Base-by-base conservation (phyloP, 92 coral and sea anemone species). In the Porites evermanni region DNA sequence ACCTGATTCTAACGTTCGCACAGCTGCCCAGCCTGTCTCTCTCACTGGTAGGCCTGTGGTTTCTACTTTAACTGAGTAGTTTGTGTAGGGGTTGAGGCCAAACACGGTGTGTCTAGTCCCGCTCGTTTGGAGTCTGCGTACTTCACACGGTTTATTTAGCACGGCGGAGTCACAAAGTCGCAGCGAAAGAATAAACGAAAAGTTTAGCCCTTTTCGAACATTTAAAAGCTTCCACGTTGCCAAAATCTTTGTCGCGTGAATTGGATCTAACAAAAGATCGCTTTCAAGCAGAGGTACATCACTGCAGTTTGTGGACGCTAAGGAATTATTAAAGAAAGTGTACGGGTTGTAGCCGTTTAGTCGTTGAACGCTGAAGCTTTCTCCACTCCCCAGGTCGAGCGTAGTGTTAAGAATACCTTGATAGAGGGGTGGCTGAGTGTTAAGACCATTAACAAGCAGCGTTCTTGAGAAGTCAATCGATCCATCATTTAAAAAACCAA, bases 1-100 rank as follows among this genome's bases (percentile, higher is more conserved):
- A 89, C 92, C 92, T 66, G 92, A 69, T 67, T 89, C 92, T 17
- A 84, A 64, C 12, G 92, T 89, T 64, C 75, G 92, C 53, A 89
- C 89, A 71, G 69, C 58, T 53, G n/a, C 70, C 89, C 89, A 79
- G 7, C 53, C 71, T 66, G 92, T 89, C 76, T 58, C 85, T 18
- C 74, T 80, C 24, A 54, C 77, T 61, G 77, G 85, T 65, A 64
- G 14, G 10, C 58, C 77, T 66, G 38, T 32, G 75, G 89, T 78
- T 32, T 60, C 64, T 12, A 89, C 86, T 50, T 84, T 80, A 65
- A 89, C 60, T 10, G 88, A 81, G 82, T 89, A 89, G 44, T 29
- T 81, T 29, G 89, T 89, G 68, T 84, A 89, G 67, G 92, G 92
- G 64, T 17, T 73, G 14, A 89, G 81, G 77, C 77, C 82, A n/a